Conservation (phyloP, 2,888 invertebrate species). For the Eilema depressum region DNA sequence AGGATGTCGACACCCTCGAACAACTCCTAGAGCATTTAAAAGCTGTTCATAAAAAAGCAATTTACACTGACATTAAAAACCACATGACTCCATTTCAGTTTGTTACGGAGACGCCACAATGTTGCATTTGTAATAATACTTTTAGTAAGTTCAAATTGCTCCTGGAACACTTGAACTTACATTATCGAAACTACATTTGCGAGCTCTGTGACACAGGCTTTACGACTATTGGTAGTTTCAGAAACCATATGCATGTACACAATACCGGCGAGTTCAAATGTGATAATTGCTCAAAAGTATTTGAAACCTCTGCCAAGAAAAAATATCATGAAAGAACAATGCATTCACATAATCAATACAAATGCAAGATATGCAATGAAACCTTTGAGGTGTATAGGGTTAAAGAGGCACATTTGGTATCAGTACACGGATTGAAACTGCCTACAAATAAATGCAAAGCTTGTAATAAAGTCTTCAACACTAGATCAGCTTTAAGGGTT, state of each 20-base stretch:
- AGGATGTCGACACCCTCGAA: slow-evolving; percentile 27
- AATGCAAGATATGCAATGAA: slow-evolving; percentile 13
- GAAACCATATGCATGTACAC: slow-evolving; percentile 56
- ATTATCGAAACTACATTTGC: slow-evolving; percentile 64
- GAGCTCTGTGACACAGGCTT: slow-evolving; percentile 64
- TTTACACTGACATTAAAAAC: slow-evolving; percentile 42
- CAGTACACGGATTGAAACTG: slow-evolving; percentile 1
- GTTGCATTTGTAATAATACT: slow-evolving; percentile 35
- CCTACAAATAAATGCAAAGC: slow-evolving; percentile 26
- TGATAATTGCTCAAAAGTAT: slow-evolving; percentile 25
- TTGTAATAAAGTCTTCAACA: slow-evolving; percentile 32
- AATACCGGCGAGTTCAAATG: slow-evolving; percentile 62
- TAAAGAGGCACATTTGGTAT: slow-evolving; percentile 7
- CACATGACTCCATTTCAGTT: slow-evolving; percentile 41
- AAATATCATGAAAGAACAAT: slow-evolving; percentile 4
- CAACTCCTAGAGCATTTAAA: slow-evolving; percentile 33
- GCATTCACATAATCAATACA: slow-evolving; percentile 5
- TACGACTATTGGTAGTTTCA: slow-evolving; percentile 53
- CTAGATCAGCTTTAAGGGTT: slow-evolving; percentile 22
- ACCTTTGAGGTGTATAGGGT: not conserved
- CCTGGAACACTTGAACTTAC: slow-evolving; percentile 39
- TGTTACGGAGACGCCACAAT: slow-evolving; percentile 26
- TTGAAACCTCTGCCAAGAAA: slow-evolving; percentile 1
- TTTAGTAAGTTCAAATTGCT: slow-evolving; percentile 33
- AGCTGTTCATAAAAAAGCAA: slow-evolving; percentile 23